Conservation (phyloP, 1,140 invertebrate species). For the Rhopalosiphum maidis region DNA sequence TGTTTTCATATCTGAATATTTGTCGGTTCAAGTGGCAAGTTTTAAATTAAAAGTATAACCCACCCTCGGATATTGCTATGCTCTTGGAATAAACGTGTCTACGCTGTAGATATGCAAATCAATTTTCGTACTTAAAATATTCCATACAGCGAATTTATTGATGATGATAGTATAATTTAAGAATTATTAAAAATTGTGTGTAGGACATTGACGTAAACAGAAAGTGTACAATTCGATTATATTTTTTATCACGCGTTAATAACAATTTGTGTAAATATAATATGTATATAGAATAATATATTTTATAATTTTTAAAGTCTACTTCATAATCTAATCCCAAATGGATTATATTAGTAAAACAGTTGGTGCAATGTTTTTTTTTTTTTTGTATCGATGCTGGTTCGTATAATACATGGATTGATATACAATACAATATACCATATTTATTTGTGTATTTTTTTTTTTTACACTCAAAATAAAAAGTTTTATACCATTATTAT, state of each 20-base stretch:
- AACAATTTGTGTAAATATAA: background rate
- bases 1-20: constrained; percentile 23
- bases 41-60: constrained; percentile 44
- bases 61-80: background rate
- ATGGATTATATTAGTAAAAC: too few species aligned
- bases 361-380: background rate
- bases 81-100: too few species aligned
- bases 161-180: background rate
- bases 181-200: background rate
- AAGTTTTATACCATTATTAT: too few species aligned
- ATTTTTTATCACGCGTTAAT: background rate
- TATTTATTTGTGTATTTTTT: too few species aligned
- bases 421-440: too few species aligned
- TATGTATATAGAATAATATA: background rate
- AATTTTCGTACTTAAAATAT: background rate
- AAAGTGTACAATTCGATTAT: background rate
- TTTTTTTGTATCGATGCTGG: background rate
- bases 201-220: background rate
- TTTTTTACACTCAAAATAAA: too few species aligned
- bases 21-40: constrained; percentile 51
- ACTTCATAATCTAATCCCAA: too few species aligned
- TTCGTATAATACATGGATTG: background rate
- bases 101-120: background rate
- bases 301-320: background rate
- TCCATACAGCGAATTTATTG: background rate